Evolutionary conservation across 2,113 vertebrate genomes (phyloP), one percentile per base, ranked within the genome.

Genomic region (Actenoides hombroni): DNA sequence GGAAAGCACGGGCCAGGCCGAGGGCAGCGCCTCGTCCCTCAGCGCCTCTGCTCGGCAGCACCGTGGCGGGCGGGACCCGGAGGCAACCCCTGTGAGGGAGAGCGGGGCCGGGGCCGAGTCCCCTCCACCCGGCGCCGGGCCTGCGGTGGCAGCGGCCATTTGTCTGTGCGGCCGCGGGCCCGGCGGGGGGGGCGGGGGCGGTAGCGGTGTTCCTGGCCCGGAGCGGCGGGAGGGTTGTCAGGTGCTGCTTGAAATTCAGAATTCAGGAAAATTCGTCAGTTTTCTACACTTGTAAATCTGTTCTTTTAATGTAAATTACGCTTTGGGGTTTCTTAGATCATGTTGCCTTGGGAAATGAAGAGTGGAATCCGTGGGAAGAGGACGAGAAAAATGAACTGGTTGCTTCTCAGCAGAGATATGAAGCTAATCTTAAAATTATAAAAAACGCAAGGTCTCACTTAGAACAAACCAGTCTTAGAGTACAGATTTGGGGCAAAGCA

Each of bases 401-500:
- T 74, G 98, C 97, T 78, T 96, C 96, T 37, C 96, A 98, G 86
- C 98, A 98, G 78, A 98, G 97, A 95, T 97, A 98, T 18, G 98
- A 98, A 97, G 98, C 97, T 56, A 96, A 95, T 51, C 98, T 98
- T 94, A 98, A 98, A 29, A 92, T 97, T 49, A 88, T 99, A 71
- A 96, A 98, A 95, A 95, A 94, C 65, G 97, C 77, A 40, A 97
- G 98, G 44, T 94, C 98, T 69, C 98, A 95, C 25, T 97, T 97
- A 91, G 98, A 97, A 90, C 97, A 98, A 63, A 97, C 97, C 96
- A 97, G 97, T 74, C 95, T 98, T 69, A 98, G 69, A 87, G 98
- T 99, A 35, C 99, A 99, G 90, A 99, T 99, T 15, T 99, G 99
- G 99, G 98, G 99, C 20, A 99, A 99, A 98, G 99, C 99, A 94